Conservation (phyloP, 2,113 vertebrate species). For the crab-eating macaque (Macaca fascicularis) region T2T-MFA8v1.1 NC_088388.1:5408501-5409000, state of each 20-base stretch:
- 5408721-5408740: neutral
- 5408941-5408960: accelerated
- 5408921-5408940: neutral
- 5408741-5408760: neutral
- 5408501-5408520: neutral
- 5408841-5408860: neutral
- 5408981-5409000: neutral
- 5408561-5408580: neutral
- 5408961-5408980: neutral
- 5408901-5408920: neutral
- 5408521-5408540: neutral
- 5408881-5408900: neutral
- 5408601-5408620: neutral
- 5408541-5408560: neutral
- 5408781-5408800: neutral
- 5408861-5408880: neutral
- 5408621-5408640: neutral
- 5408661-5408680: neutral
- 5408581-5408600: too few relatives aligned
- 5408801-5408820: neutral
- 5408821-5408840: too few relatives aligned
- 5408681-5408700: neutral
- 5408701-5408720: neutral
- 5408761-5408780: neutral
- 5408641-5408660: neutral